phyloP scores from a whole-genome alignment of 2,113 vertebrate species.

The Malurus cyaneus region DNA sequence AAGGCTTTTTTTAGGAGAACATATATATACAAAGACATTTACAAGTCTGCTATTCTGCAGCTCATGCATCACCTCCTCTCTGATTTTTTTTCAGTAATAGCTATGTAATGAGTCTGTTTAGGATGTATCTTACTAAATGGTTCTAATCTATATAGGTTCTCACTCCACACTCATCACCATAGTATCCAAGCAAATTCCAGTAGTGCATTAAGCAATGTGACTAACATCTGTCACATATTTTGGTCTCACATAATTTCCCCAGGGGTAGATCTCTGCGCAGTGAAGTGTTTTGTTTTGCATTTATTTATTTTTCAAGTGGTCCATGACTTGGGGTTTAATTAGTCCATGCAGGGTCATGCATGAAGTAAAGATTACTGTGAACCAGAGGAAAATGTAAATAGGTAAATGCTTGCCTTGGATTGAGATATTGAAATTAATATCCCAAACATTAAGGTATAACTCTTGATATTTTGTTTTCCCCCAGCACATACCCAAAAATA shows the following conservation, averaged over 20 bases:
- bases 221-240: constrained; percentile 23
- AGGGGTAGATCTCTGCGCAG: neutral
- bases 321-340: neutral
- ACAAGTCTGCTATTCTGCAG: neutral
- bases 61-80: neutral
- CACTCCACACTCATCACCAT: neutral
- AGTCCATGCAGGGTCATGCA: neutral
- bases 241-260: neutral
- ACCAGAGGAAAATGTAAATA: neutral
- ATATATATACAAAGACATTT: constrained; percentile 30
- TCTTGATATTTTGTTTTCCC: neutral
- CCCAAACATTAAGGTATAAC: neutral
- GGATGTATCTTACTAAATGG: neutral
- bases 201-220: constrained; percentile 10
- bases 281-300: neutral
- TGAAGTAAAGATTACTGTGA: neutral
- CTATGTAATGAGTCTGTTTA: neutral
- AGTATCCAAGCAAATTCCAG: neutral
- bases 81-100: neutral
- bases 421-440: neutral
- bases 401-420: neutral
- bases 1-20: constrained; percentile 4
- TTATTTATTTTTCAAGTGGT: neutral
- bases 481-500: fast-evolving
- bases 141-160: constrained; percentile 20